Evolutionary conservation across 2,797 vertebrate species (phyloP), one percentile per base, ranked within the genome.

Genomic region (Pogonophryne albipinna): DNA sequence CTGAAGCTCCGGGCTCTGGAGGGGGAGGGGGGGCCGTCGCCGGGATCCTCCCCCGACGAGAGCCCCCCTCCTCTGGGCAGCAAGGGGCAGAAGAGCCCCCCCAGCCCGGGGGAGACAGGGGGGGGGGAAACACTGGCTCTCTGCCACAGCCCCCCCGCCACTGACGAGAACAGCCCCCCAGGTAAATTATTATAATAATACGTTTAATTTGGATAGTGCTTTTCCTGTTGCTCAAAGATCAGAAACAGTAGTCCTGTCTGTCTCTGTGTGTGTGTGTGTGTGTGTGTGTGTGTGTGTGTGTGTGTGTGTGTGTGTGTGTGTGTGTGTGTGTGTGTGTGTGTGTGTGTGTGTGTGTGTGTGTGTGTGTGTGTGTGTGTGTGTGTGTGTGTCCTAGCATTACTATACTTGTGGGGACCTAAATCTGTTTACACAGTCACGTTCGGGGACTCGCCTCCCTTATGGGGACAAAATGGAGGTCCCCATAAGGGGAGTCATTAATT

Each of bases 1-100:
- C 91, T 98, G 89, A 98, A 98, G 95, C 96, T 98, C 79, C 97
- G 97, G 94, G 92, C 96, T 52, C 90, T 97, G 42, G 97, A 98
- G 83, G 95, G 90, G 73, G 97, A 98, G 78, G 92, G 96, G 76
- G 90, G 90, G 1, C 58, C 91, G 2, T 91, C 93, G 0, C 87
- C 80, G 59, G 91, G 89, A 27, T 31, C 84, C 6, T 94, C 94
- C 75, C 93, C 93, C 0, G 94, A 94, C 67, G 91, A 93, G 17
- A 87, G 88, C 76, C 91, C 90, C 27, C 78, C 91, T 23, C 64
- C 66, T 52, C 85, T 84, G 86, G 84, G 87, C 66, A 86, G 91
- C 89, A 97, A 95, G 88, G 97, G 97, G 58, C 85, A 92, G 82
- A 88, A 92, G 83, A 90, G 89, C 47, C 89, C 89, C 27, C 63